These are phyloP conservation scores for Teleopsis dalmanni DNA, from an alignment of 1,140 invertebrate genomes.

Conservation along the genomic window DNA sequence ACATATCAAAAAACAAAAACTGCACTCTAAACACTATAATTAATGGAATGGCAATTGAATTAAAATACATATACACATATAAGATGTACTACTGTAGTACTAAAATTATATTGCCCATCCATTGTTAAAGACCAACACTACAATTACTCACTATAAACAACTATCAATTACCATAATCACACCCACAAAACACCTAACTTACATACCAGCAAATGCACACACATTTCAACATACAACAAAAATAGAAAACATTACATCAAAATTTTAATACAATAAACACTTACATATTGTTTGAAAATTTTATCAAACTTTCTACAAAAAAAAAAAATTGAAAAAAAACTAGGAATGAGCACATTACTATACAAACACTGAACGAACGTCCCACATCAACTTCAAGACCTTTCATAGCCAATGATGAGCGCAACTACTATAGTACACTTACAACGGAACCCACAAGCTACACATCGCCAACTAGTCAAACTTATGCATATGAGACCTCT, in stretches of 20 bases:
- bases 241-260: not conserved
- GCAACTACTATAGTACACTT: slow-evolving; percentile 23
- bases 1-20: too few species aligned
- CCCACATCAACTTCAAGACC: not conserved
- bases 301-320: too few species aligned
- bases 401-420: slow-evolving; percentile 14
- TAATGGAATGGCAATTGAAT: slow-evolving; percentile 2
- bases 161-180: not conserved
- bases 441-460: slow-evolving; percentile 16
- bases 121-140: slow-evolving; percentile 2
- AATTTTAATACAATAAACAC: slow-evolving; percentile 1
- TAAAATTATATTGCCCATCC: slow-evolving; percentile 3
- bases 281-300: too few species aligned
- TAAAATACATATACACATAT: slow-evolving; percentile 4
- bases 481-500: slow-evolving; percentile 24
- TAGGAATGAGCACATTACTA: slow-evolving; percentile 8
- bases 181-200: too few species aligned
- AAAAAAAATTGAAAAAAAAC: slow-evolving; percentile 2
- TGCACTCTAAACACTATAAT: not conserved
- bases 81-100: not conserved
- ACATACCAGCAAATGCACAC: not conserved
- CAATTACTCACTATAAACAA: slow-evolving; percentile 1
- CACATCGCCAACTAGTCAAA: slow-evolving; percentile 7
- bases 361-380: slow-evolving; percentile 5
- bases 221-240: not conserved